These are phyloP conservation scores for Philantomba maxwellii DNA, from an alignment of 2,113 vertebrate genomes.

Conservation along the genomic window DNA sequence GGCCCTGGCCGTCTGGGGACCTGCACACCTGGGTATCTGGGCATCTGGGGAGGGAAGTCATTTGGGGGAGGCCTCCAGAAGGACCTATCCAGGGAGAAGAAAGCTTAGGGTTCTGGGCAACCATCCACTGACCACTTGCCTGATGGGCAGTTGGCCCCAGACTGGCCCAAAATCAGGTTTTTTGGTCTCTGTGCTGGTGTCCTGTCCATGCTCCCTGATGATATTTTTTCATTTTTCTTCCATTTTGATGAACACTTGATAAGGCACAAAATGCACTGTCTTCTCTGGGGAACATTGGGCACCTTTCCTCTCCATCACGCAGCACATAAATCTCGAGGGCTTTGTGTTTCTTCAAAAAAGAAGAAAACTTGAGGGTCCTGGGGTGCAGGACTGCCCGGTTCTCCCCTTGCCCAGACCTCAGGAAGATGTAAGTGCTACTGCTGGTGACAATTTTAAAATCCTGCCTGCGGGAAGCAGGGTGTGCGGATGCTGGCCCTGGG, in stretches of 20 bases:
- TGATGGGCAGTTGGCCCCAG: background rate
- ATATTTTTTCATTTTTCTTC: slow-evolving; percentile 41
- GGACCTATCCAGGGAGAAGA: background rate
- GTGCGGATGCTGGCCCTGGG: background rate
- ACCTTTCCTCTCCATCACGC: slow-evolving; percentile 63
- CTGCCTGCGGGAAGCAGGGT: background rate
- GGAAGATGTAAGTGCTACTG: background rate
- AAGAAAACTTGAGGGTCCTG: background rate
- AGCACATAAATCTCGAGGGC: slow-evolving; percentile 78
- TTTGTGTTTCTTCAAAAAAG: slow-evolving; percentile 55
- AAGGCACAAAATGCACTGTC: slow-evolving; percentile 84
- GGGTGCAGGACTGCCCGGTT: background rate
- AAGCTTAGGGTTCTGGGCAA: background rate
- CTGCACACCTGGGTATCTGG: background rate
- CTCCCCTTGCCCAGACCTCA: background rate
- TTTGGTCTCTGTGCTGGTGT: background rate
- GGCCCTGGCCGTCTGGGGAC: background rate
- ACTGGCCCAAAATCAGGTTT: background rate
- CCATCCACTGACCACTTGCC: background rate
- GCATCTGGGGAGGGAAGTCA: background rate
- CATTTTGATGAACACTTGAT: slow-evolving; percentile 82
- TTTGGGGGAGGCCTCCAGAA: background rate
- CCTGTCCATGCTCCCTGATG: background rate
- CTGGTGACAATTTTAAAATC: slow-evolving; percentile 22
- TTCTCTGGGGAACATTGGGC: slow-evolving; percentile 75